These are phyloP conservation scores for Litoditis marina DNA, from an alignment of 2,888 invertebrate genomes.

Conservation along the genomic window DNA sequence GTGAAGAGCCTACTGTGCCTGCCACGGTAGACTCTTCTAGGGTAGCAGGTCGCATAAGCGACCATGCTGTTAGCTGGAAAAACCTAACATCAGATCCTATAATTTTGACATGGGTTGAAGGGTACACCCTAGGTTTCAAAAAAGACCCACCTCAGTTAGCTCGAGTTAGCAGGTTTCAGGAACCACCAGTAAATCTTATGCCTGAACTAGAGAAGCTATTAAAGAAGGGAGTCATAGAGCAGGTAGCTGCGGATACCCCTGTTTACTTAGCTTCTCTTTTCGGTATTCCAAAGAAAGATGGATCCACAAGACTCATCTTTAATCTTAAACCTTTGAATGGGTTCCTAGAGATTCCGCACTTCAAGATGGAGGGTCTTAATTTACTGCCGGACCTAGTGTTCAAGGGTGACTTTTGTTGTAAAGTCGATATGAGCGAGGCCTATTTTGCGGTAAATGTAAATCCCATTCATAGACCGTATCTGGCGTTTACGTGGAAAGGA, in stretches of 20 bases:
- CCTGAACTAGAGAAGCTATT: too few relatives aligned
- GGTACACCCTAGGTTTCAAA: too few relatives aligned
- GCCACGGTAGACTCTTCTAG: too few relatives aligned
- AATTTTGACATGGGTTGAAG: too few relatives aligned
- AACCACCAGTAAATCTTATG: too few relatives aligned
- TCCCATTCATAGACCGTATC: constrained; percentile 11
- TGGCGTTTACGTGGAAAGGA: constrained; percentile 9
- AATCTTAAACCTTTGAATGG: constrained; percentile 9
- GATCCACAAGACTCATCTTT: constrained; percentile 4
- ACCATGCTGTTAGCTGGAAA: too few relatives aligned
- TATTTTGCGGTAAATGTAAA: constrained; percentile 10
- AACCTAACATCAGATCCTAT: too few relatives aligned
- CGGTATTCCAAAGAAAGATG: not conserved
- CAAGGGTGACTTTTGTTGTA: not conserved
- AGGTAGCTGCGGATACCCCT: not conserved
- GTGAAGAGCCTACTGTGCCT: too few relatives aligned
- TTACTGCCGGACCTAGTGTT: constrained; percentile 5
- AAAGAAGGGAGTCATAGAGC: too few relatives aligned
- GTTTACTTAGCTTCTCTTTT: not conserved
- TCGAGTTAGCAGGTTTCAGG: too few relatives aligned
- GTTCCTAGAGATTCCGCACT: constrained; percentile 6
- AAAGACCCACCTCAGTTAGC: too few relatives aligned
- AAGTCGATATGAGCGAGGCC: constrained; percentile 16
- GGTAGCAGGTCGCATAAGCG: too few relatives aligned
- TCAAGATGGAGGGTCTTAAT: constrained; percentile 10